Percentiles rank a stretch among this genome's conserved stretches.
Evolutionary conservation across 2,797 vertebrate species (phyloP).

Genomic region (Synanceia verrucosa): DNA sequence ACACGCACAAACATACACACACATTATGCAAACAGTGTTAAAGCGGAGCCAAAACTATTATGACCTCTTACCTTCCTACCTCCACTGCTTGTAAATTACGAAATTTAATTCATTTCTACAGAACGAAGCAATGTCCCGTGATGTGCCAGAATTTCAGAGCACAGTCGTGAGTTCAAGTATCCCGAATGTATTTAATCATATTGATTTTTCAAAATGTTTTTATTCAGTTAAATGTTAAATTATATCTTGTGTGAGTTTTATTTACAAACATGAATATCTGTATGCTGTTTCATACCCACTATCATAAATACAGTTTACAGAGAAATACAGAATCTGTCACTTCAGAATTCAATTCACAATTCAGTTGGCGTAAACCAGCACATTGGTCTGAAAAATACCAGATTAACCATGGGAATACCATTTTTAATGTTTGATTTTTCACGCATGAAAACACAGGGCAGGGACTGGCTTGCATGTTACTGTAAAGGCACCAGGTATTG

Average conservation of each 20-base stretch:
- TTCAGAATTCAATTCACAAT: background rate
- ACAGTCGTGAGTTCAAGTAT: background rate
- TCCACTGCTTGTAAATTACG: constrained; percentile 19
- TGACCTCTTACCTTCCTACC: constrained; percentile 34
- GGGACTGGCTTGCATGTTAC: background rate
- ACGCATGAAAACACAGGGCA: background rate
- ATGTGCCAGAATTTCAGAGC: background rate
- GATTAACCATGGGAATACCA: background rate
- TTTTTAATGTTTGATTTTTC: background rate
- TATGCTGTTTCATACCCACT: background rate
- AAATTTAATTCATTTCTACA: background rate
- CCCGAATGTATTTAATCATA: background rate
- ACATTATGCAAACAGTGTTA: constrained; percentile 21
- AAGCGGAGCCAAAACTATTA: constrained; percentile 35
- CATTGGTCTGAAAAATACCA: background rate
- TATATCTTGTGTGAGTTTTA: background rate
- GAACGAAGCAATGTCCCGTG: background rate
- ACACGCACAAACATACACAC: constrained; percentile 7
- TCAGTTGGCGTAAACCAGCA: background rate
- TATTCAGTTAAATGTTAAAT: background rate
- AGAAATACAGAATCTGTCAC: background rate
- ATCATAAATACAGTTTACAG: background rate
- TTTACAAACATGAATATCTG: background rate
- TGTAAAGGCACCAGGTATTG: too few species aligned
- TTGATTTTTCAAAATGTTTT: background rate